phyloP scores from a whole-genome alignment of 2,888 invertebrate genomes.

The Teleiodes luculella region DNA sequence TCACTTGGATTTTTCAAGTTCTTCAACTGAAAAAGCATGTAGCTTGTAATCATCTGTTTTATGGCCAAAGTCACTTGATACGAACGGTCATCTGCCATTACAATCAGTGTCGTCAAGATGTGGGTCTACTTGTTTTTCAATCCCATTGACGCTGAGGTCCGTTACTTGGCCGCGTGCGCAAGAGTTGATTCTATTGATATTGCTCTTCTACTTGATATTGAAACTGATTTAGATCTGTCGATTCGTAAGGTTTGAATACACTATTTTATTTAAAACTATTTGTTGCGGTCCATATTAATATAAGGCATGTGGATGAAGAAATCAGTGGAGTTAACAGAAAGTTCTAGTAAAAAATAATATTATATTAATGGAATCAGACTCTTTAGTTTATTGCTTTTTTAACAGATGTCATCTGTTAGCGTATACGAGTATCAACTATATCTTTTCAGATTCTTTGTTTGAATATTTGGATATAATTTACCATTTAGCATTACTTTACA shows the following conservation, averaged over 20 bases:
- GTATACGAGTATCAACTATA: too few species aligned
- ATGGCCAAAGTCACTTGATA: background rate
- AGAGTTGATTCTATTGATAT: background rate
- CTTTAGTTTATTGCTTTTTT: too few species aligned
- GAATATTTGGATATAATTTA: too few species aligned
- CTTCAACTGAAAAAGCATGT: background rate
- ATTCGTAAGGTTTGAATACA: background rate
- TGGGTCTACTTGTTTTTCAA: conserved; percentile 50
- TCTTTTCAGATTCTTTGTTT: too few species aligned
- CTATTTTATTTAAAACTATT: background rate
- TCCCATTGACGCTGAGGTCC: conserved; percentile 43
- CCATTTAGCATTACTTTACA: too few species aligned
- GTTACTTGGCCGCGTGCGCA: conserved; percentile 22
- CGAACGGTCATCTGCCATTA: conserved; percentile 14
- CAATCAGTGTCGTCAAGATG: conserved; percentile 31
- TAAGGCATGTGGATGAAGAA: background rate
- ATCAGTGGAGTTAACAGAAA: background rate
- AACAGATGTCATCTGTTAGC: too few species aligned
- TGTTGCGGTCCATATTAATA: background rate
- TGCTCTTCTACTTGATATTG: background rate
- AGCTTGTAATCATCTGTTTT: background rate
- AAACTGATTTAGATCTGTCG: background rate
- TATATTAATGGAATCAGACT: too few species aligned
- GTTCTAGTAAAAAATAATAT: too few species aligned
- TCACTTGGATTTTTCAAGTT: too few species aligned